Conservation (phyloP, 2,113 vertebrate genomes). For the Nettapus auritus region DNA sequence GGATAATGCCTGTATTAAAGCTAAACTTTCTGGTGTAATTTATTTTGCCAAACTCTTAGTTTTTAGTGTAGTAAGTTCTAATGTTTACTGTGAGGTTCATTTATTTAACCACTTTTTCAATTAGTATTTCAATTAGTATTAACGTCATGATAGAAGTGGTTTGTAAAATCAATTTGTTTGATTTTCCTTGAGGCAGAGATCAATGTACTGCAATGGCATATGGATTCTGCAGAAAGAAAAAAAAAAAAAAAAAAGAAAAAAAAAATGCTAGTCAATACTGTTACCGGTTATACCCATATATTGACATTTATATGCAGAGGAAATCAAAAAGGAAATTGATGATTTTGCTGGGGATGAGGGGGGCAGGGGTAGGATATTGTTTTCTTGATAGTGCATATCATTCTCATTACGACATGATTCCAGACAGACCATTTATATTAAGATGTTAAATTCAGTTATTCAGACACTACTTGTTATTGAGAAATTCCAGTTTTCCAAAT, state of each 20-base stretch:
- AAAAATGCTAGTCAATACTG: background rate
- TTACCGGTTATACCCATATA: background rate
- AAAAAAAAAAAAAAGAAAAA: background rate
- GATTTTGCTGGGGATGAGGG: background rate
- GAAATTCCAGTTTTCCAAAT: background rate
- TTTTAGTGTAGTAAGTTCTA: background rate
- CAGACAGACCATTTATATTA: background rate
- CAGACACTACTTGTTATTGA: background rate
- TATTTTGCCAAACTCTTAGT: background rate
- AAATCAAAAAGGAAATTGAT: background rate
- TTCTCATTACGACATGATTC: background rate
- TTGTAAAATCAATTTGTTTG: slow-evolving; percentile 22
- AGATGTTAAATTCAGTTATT: background rate
- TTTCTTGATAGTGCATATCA: background rate
- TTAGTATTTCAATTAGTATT: slow-evolving; percentile 50
- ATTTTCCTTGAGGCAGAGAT: slow-evolving; percentile 20
- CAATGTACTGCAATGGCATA: slow-evolving; percentile 22
- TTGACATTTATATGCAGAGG: background rate
- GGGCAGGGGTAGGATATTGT: background rate
- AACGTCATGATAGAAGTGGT: background rate
- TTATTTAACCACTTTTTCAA: slow-evolving; percentile 31
- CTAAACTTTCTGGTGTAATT: background rate
- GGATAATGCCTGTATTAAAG: background rate
- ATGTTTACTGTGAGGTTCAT: background rate
- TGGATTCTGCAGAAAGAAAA: slow-evolving; percentile 21